A percentile compares a stretch with the other conserved stretches of the same genome.
These are phyloP conservation scores for Sebastes diploproa DNA, from an alignment of 2,797 vertebrate species.

Conservation along the genomic window DNA sequence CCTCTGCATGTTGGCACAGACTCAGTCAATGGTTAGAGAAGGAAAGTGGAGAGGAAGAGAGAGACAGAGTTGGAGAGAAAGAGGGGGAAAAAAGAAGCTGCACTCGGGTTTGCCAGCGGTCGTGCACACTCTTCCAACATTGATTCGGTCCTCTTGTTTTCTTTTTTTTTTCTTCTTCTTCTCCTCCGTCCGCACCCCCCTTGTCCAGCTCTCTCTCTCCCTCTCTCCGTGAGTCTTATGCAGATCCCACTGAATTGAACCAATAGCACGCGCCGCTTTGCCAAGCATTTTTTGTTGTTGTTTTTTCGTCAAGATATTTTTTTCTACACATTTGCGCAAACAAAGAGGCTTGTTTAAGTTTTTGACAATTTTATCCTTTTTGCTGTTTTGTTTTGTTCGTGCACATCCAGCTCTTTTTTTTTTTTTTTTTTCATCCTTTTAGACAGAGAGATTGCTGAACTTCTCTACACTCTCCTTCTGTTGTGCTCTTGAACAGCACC, in stretches of 20 bases:
- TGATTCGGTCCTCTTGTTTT: slow-evolving; percentile 84
- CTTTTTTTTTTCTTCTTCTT: slow-evolving; percentile 71
- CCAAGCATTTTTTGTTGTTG: slow-evolving; percentile 74
- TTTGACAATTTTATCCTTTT: slow-evolving; percentile 58
- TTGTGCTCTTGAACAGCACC: slow-evolving; percentile 69
- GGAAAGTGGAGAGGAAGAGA: slow-evolving; percentile 88
- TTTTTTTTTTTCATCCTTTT: slow-evolving; percentile 10
- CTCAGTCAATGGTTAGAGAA: slow-evolving; percentile 91
- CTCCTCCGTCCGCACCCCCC: slow-evolving; percentile 67
- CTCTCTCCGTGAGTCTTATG: slow-evolving; percentile 72
- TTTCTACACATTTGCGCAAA: slow-evolving; percentile 58
- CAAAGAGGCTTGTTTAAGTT: slow-evolving; percentile 61
- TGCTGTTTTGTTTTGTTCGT: slow-evolving; percentile 36
- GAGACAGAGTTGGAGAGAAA: slow-evolving; percentile 86
- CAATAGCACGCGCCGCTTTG: slow-evolving; percentile 82
- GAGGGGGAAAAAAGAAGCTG: slow-evolving; percentile 84
- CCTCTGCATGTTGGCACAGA: slow-evolving; percentile 89
- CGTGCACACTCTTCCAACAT: slow-evolving; percentile 85
- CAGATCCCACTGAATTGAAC: slow-evolving; percentile 85
- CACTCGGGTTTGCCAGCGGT: slow-evolving; percentile 86
- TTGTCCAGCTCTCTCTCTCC: slow-evolving; percentile 71
- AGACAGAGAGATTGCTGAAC: slow-evolving; percentile 56
- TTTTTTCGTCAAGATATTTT: slow-evolving; percentile 63
- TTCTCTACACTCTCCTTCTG: slow-evolving; percentile 73
- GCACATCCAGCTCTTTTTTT: slow-evolving; percentile 11